These are phyloP conservation scores for Silurus lanzhouensis DNA, from an alignment of 2,797 vertebrate genomes.

Conservation along the genomic window DNA sequence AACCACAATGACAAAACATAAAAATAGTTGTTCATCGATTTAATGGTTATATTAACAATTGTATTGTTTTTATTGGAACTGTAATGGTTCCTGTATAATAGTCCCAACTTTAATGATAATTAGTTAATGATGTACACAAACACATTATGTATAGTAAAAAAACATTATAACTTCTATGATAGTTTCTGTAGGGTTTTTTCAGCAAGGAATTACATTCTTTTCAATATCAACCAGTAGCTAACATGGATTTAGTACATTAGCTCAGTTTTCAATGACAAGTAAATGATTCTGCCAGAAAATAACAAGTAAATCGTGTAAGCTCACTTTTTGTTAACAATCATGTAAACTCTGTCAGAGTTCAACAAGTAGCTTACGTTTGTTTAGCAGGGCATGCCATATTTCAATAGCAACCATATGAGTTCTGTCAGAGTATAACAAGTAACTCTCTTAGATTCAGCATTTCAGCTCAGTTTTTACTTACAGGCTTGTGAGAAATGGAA, in stretches of 20 bases:
- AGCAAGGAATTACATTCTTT: no score
- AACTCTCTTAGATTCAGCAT: neutral
- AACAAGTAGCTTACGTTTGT: neutral
- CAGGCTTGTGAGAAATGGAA: neutral
- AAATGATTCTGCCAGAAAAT: neutral
- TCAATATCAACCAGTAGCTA: no score
- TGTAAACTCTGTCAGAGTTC: neutral
- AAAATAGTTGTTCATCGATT: no score
- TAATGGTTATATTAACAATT: no score
- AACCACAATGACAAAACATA: no score
- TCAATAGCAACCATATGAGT: neutral
- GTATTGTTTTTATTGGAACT: no score
- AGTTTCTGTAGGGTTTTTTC: no score
- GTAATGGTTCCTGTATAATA: no score
- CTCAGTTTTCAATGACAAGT: neutral
- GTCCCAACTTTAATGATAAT: no score
- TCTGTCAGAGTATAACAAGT: neutral
- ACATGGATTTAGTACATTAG: neutral
- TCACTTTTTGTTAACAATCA: neutral
- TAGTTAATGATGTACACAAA: no score
- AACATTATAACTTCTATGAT: no score
- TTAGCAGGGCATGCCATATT: neutral
- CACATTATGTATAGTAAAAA: no score
- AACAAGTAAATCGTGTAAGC: neutral
- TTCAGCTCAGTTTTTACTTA: neutral